A percentile compares a stretch with the other conserved stretches of the same genome.
Conservation (phyloP, 2,888 invertebrate genomes). For the Cryptosula pallasiana region DNA sequence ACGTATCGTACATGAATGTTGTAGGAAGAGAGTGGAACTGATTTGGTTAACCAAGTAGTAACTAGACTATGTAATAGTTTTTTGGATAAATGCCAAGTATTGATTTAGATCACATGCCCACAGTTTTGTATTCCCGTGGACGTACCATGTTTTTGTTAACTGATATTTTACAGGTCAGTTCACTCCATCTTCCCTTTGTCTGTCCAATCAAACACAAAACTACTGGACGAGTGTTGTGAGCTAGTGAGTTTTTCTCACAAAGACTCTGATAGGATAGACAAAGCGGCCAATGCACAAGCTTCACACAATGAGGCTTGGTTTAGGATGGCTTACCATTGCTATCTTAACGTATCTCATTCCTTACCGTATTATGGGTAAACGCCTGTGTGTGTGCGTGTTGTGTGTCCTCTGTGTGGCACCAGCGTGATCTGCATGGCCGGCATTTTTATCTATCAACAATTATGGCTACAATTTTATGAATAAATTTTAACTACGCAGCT, state of each 20-base stretch:
- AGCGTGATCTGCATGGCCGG: too few relatives aligned
- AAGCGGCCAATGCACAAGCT: neutral
- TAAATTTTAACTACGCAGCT: too few relatives aligned
- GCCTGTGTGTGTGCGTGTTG: too few relatives aligned
- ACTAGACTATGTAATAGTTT: too few relatives aligned
- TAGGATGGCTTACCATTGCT: neutral
- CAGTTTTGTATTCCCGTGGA: too few relatives aligned
- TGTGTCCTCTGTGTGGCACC: neutral
- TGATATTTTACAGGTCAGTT: conserved; percentile 9
- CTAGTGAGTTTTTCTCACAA: conserved; percentile 1
- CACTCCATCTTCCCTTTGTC: conserved; percentile 18
- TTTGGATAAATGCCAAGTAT: too few relatives aligned
- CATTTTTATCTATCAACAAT: too few relatives aligned
- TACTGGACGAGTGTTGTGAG: conserved; percentile 6
- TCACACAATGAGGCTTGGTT: neutral
- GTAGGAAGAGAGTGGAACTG: too few relatives aligned
- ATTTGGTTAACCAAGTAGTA: too few relatives aligned
- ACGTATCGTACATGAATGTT: too few relatives aligned
- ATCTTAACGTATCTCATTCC: neutral
- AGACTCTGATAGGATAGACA: neutral
- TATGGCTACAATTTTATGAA: too few relatives aligned
- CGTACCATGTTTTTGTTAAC: neutral
- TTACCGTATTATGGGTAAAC: conserved; percentile 19
- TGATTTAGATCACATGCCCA: too few relatives aligned
- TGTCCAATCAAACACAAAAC: conserved; percentile 12